A percentile compares a stretch with the other conserved stretches of the same genome.
Conservation (phyloP, 2,888 invertebrate species). For the Lasioglossum figueresi region DNA sequence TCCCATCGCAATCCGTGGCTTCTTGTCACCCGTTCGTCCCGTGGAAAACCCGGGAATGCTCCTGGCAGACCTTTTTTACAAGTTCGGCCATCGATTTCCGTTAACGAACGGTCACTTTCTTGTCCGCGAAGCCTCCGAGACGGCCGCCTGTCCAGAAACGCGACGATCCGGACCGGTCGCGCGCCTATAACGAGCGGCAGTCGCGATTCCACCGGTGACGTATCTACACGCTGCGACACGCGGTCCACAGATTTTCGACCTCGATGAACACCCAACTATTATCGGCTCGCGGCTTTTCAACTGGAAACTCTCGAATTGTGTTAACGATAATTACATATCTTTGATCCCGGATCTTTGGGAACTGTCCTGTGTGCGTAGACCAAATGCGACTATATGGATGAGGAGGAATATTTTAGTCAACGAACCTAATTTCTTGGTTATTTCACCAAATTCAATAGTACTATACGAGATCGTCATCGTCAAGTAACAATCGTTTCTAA, state of each 20-base stretch:
- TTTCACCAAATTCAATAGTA: background rate
- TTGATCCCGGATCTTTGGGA: background rate
- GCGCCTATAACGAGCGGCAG: background rate
- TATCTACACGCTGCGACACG: background rate
- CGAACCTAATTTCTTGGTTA: too few species aligned
- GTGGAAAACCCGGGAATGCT: slow-evolving; percentile 15
- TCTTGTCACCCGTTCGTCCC: slow-evolving; percentile 14
- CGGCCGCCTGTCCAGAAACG: background rate
- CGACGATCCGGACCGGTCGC: background rate
- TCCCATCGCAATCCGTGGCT: slow-evolving; percentile 9
- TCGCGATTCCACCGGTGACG: background rate
- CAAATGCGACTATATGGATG: background rate
- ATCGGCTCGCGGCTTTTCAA: background rate
- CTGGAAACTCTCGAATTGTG: background rate
- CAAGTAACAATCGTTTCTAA: background rate
- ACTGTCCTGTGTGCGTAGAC: background rate
- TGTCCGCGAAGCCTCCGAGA: background rate
- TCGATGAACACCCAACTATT: background rate
- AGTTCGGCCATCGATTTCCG: slow-evolving; percentile 8
- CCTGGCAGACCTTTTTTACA: background rate
- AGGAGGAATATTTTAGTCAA: too few species aligned
- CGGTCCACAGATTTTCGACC: background rate
- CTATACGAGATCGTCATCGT: too few species aligned
- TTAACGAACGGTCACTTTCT: slow-evolving; percentile 28
- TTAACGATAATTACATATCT: background rate